Evolutionary conservation across 2,113 vertebrate species (phyloP), one percentile per base, ranked within the genome.

Genomic region (Nothobranchius furzeri): DNA sequence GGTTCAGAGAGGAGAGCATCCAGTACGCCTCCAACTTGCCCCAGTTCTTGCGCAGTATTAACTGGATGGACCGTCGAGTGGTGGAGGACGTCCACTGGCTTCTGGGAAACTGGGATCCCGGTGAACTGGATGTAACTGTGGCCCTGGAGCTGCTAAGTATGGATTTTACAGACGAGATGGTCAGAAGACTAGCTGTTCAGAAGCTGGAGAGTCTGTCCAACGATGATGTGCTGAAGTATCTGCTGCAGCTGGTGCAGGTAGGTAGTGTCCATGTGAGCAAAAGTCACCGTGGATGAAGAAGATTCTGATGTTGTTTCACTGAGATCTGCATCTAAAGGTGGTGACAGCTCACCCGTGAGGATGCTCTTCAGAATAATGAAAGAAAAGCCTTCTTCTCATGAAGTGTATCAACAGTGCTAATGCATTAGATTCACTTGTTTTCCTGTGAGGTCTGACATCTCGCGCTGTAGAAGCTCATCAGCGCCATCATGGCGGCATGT

Each of bases 161-260:
- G 60, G 86, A 92, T 54, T 93, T 91, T 77, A 82, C 87, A 12
- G 93, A 94, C 12, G 78, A 88, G 78, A 76, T 9, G 0, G 92
- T 92, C 60, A 86, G 93, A 64, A 84, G 47, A 14, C 72, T 94
- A 8, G 92, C 93, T 1, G 92, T 93, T 3, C 72, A 87, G 82
- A 88, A 87, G 30, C 53, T 94, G 69, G 92, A 94, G 48, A 79
- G 65, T n/a, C 69, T 94, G 67, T 89, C 86, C 13, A 92, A 92
- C 59, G 89, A 92, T n/a, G 90, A 93, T 9, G 77, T 94, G 0
- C 52, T 92, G 20, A 92, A 78, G 78, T 93, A 93, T 82, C 82
- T 94, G 59, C 89, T 94, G 42, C 93, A 94, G 76, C 87, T 94
- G 56, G 92, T 94, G 15, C 93, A 94, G 91, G 93, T 94, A 78